A percentile compares a stretch with the other conserved stretches of the same genome.
These are phyloP conservation scores for Adineta ricciae DNA, from an alignment of 2,888 invertebrate genomes.

Conservation along the genomic window DNA sequence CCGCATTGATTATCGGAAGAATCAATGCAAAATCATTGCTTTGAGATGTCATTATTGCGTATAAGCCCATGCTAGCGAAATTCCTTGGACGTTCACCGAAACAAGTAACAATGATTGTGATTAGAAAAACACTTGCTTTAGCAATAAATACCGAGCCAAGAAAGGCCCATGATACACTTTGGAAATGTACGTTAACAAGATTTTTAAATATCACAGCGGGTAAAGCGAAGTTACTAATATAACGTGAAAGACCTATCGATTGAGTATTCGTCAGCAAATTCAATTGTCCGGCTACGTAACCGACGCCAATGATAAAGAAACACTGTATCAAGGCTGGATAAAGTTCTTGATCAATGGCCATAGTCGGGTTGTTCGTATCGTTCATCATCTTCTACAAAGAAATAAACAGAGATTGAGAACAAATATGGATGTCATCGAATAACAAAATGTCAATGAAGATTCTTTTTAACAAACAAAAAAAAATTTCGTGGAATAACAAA, in stretches of 20 bases:
- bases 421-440: too few species aligned
- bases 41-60: conserved; percentile 87
- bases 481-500: too few species aligned
- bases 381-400: not conserved
- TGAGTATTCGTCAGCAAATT: conserved; percentile 41
- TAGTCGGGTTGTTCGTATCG: not conserved
- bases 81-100: conserved; percentile 65
- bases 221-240: conserved; percentile 81
- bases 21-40: conserved; percentile 95
- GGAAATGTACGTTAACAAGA: conserved; percentile 69
- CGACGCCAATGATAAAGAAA: conserved; percentile 58
- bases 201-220: conserved; percentile 83
- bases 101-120: conserved; percentile 60
- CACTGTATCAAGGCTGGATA: conserved; percentile 82
- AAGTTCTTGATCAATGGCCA: conserved; percentile 58
- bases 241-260: conserved; percentile 66
- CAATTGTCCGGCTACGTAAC: conserved; percentile 45
- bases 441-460: too few species aligned
- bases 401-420: not conserved
- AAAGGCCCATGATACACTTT: conserved; percentile 70
- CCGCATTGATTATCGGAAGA: conserved; percentile 77
- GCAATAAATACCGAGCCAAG: conserved; percentile 71
- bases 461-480: too few species aligned
- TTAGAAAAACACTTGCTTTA: conserved; percentile 69
- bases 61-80: conserved; percentile 73